Conservation (phyloP, 2,113 vertebrate genomes). For the Cebidichthys violaceus region DNA sequence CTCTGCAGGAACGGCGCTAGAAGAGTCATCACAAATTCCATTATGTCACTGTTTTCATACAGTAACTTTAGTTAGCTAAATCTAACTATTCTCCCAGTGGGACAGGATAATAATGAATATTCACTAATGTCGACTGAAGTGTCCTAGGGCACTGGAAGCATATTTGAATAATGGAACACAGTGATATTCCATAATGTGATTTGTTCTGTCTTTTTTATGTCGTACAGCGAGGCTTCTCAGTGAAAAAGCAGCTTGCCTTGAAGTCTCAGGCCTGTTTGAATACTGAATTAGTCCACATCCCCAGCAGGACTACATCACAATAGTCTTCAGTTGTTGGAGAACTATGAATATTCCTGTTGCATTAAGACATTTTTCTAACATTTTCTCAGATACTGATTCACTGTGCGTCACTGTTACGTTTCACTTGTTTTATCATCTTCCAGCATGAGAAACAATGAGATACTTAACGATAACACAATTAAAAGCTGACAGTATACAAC, state of each 20-base stretch:
- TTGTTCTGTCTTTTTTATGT: conserved; percentile 46
- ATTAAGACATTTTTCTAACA: neutral
- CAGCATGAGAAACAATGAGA: neutral
- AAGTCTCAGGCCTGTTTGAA: conserved; percentile 40
- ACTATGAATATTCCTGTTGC: conserved; percentile 20
- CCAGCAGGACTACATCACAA: neutral
- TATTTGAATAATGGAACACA: conserved; percentile 67
- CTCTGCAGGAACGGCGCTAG: neutral
- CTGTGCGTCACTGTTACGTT: conserved; percentile 10
- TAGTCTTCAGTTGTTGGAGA: conserved; percentile 8
- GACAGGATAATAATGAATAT: conserved; percentile 41
- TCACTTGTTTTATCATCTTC: conserved; percentile 5
- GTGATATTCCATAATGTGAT: conserved; percentile 47
- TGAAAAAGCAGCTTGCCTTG: conserved; percentile 30
- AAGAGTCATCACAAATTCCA: neutral
- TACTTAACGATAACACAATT: neutral
- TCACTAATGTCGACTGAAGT: conserved; percentile 45
- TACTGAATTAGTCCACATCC: conserved; percentile 20
- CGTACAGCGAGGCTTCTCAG: conserved; percentile 2
- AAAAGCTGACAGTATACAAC: neutral
- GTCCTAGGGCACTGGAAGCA: conserved; percentile 33
- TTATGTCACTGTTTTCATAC: conserved; percentile 30
- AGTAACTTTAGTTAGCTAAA: conserved; percentile 29
- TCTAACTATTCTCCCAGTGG: conserved; percentile 23
- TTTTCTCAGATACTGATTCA: neutral